Evolutionary conservation across 35 echinoderm and acorn worm species (phyloP).

Genomic region (Stichopus chloronotus): DNA sequence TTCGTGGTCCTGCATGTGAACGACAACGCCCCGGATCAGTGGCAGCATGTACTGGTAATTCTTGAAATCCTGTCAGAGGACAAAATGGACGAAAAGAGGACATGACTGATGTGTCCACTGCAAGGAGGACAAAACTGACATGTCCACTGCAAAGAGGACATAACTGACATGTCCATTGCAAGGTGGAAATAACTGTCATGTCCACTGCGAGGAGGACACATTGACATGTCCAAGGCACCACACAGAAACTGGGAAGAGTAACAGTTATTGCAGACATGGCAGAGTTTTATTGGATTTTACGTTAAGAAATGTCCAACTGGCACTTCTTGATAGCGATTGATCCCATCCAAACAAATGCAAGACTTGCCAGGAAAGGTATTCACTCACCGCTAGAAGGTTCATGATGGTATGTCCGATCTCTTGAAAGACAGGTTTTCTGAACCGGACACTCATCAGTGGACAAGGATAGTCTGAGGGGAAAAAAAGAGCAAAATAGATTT

Average conservation of each 20-base stretch:
- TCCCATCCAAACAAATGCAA: no score
- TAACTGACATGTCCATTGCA: not conserved
- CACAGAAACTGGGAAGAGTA: no score
- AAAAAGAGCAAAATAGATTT: not conserved
- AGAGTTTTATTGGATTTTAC: no score
- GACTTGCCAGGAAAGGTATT: not conserved
- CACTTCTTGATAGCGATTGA: no score
- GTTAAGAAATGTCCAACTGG: no score
- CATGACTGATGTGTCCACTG: not conserved
- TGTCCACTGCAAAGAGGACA: not conserved
- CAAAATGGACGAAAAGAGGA: not conserved
- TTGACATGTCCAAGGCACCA: no score
- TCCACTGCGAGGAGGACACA: not conserved
- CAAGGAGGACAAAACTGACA: not conserved
- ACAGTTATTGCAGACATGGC: no score
- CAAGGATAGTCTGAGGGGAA: constrained; percentile 90
- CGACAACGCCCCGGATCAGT: constrained; percentile 79
- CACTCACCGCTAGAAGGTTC: constrained; percentile 97
- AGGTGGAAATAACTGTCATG: not conserved
- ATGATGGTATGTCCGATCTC: constrained; percentile 99
- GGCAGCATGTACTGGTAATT: constrained; percentile 99
- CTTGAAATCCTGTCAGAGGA: constrained; percentile 90
- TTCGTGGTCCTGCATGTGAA: constrained; percentile 95
- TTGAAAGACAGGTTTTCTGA: constrained; percentile 93
- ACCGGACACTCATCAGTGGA: constrained; percentile 94